Conservation (phyloP, 2,113 vertebrate species). For the Phoxinus phoxinus region DNA sequence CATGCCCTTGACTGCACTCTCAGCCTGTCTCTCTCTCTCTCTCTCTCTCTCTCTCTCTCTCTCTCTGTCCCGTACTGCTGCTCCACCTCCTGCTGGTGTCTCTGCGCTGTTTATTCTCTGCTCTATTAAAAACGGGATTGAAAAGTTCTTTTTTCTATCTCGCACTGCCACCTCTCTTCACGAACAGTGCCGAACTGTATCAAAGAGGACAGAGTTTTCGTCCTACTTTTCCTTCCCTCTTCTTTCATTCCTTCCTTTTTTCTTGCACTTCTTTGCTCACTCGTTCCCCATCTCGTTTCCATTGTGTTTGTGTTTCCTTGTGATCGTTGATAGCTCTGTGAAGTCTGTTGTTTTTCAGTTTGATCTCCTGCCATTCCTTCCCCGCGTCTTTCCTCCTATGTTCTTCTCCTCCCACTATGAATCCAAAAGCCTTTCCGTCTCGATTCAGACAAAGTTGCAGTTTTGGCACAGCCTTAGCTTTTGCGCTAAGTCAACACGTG, state of each 20-base stretch:
- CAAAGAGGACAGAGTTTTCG: conserved; percentile 68
- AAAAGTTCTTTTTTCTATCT: conserved; percentile 60
- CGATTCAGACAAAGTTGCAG: conserved; percentile 30
- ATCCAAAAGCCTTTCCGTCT: conserved; percentile 21
- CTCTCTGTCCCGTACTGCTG: conserved; percentile 25
- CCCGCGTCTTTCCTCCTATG: background rate
- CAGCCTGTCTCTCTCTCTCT: conserved; percentile 23
- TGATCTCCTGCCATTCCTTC: conserved; percentile 25
- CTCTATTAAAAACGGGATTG: conserved; percentile 76
- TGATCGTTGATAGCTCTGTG: conserved; percentile 45
- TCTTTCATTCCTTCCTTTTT: conserved; percentile 49
- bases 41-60: conserved; percentile 34
- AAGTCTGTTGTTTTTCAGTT: conserved; percentile 36
- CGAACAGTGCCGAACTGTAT: conserved; percentile 57
- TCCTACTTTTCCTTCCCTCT: conserved; percentile 64
- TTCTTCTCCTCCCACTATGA: conserved; percentile 6
- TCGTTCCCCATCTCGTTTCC: background rate
- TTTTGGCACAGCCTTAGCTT: conserved; percentile 13
- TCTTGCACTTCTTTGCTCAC: conserved; percentile 13
- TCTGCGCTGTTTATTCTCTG: conserved; percentile 62
- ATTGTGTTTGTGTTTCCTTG: conserved; percentile 18
- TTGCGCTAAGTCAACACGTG: conserved; percentile 8
- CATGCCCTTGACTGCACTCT: conserved; percentile 53
- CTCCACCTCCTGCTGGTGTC: conserved; percentile 34
- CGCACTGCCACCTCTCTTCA: conserved; percentile 51